phyloP scores from a whole-genome alignment of 2,113 vertebrate species.

The Taxidea taxus region DNA sequence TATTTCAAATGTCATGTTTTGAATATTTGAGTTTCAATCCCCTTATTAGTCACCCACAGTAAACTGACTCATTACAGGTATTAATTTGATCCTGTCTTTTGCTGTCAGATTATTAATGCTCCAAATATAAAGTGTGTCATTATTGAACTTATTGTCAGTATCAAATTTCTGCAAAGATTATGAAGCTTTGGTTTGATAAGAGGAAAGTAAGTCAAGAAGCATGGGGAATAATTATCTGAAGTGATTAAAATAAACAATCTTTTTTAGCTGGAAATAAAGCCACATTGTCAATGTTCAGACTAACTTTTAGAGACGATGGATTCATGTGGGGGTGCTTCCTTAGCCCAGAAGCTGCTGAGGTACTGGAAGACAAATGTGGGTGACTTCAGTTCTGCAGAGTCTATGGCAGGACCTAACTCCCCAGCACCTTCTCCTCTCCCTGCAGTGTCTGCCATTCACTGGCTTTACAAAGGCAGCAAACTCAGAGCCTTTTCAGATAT shows the following conservation, averaged over 20 bases:
- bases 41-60: slow-evolving; percentile 77
- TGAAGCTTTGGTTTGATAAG: neutral
- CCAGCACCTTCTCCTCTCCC: neutral
- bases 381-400: no score
- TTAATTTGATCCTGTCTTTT: slow-evolving; percentile 55
- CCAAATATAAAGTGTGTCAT: neutral
- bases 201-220: neutral
- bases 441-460: neutral
- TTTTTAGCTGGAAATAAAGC: neutral
- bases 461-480: neutral
- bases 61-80: slow-evolving; percentile 67
- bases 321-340: neutral
- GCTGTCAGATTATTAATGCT: slow-evolving; percentile 25
- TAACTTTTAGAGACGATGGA: neutral
- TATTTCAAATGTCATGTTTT: slow-evolving; percentile 68
- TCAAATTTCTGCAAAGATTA: slow-evolving; percentile 7
- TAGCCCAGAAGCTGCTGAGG: neutral
- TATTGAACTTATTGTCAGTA: neutral
- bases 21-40: slow-evolving; percentile 68
- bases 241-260: slow-evolving; percentile 32
- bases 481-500: neutral
- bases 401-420: neutral
- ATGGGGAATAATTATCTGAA: neutral
- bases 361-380: neutral
- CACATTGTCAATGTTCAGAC: neutral